Conservation (phyloP, 2,113 vertebrate genomes). For the Otis tarda region DNA sequence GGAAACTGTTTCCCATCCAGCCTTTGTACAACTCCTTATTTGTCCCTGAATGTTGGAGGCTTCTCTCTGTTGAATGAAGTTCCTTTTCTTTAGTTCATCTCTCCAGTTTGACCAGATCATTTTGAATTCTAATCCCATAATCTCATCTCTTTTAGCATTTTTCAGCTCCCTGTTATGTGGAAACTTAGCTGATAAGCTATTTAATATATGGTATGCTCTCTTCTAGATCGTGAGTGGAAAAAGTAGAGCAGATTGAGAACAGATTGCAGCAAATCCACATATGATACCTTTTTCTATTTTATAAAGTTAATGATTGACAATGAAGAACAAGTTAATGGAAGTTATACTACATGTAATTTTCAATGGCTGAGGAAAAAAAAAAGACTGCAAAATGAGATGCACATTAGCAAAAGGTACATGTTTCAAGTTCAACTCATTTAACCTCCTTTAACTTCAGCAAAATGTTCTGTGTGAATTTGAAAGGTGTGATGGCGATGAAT, state of each 20-base stretch:
- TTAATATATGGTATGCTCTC: background rate
- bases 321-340: background rate
- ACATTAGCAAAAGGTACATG: background rate
- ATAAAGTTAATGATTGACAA: background rate
- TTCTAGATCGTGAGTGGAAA: background rate
- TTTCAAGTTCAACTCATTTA: background rate
- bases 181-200: background rate
- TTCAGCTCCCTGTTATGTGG: background rate
- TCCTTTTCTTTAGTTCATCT: background rate
- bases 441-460: background rate
- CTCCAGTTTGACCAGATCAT: background rate
- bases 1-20: background rate
- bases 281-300: background rate
- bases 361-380: background rate
- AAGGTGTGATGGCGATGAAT: background rate
- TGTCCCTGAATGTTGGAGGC: background rate
- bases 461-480: background rate
- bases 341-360: background rate
- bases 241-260: background rate
- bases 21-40: background rate
- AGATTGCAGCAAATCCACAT: background rate
- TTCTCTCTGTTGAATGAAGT: background rate
- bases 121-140: background rate
- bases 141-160: background rate
- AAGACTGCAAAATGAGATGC: background rate